Base-by-base conservation (phyloP, 2,888 invertebrate species). In the Lycaena phlaeas region DNA sequence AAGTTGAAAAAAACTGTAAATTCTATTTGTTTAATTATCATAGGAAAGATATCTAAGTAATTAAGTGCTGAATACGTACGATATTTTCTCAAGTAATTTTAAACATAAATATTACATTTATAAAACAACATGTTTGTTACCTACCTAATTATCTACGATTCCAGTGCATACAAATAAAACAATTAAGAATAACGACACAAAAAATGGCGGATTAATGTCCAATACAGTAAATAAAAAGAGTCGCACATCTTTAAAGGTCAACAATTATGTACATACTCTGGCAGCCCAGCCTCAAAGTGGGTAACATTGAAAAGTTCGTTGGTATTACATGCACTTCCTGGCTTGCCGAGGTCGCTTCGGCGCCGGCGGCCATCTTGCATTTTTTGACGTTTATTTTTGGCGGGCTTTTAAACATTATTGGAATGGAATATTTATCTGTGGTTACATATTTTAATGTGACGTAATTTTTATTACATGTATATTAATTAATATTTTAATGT, bases 321-420 rank as follows among this genome's bases (percentile, higher is more conserved):
- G 82, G 64, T 82, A 84, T 82, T 82, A 76, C 56, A 61, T 73
- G 76, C 77, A 81, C 82, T 84, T 84, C 82, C 82, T 82, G 68
- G 55, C 59, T 54, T 28, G 31, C 26, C 76, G 78, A 79, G 82
- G 82, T 57, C 78, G 50, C n/a, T n/a, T n/a, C n/a, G 51, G 54
- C 61, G 61, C 57, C 64, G 55, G 54, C 67, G 48, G 78, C 79
- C 79, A 78, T 79, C 64, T 78, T 81, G 59, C 42, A 64, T 68
- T 76, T 74, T 75, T 76, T 75, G 77, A 78, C 70, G 76, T 81
- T 81, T 82, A 79, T 82, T 82, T 82, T 72, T 81, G 75, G 70
- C 71, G 75, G 62, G 68, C 58, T 66, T 68, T 65, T 68, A 57
- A 54, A 49, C 50, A 39, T 61, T 31, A 40, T 26, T 22, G 29